These are phyloP conservation scores for Trachurus trachurus DNA, from an alignment of 2,797 vertebrate species.

Conservation along the genomic window DNA sequence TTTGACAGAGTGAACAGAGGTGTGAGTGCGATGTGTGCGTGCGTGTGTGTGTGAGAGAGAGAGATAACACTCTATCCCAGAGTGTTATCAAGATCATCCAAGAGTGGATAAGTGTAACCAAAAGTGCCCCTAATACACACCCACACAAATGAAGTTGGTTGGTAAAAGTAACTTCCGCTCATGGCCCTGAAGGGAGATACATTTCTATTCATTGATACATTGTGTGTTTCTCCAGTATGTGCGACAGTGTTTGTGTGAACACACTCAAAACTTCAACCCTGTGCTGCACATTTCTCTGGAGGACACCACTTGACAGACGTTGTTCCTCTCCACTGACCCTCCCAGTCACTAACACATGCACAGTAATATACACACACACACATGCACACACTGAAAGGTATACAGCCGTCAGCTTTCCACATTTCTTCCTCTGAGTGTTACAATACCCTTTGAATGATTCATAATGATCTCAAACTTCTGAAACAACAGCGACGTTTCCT, in stretches of 20 bases:
- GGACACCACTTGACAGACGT: slow-evolving; percentile 31
- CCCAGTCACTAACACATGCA: slow-evolving; percentile 22
- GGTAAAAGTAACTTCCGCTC: slow-evolving; percentile 52
- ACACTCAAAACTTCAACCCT: slow-evolving; percentile 14
- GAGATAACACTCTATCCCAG: slow-evolving; percentile 22
- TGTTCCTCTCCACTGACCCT: slow-evolving; percentile 26
- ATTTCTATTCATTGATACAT: slow-evolving; percentile 50
- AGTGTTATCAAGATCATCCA: slow-evolving; percentile 51
- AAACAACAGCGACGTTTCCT: slow-evolving; percentile 29
- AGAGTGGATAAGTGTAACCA: slow-evolving; percentile 66
- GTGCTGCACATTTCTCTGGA: slow-evolving; percentile 14
- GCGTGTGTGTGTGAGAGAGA: neutral
- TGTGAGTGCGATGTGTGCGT: slow-evolving; percentile 1
- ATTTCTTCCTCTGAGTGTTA: slow-evolving; percentile 21
- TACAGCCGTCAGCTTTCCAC: slow-evolving; percentile 9
- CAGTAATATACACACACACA: neutral
- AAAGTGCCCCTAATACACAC: slow-evolving; percentile 37
- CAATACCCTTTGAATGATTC: slow-evolving; percentile 39
- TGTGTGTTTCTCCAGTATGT: slow-evolving; percentile 16
- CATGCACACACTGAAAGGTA: neutral
- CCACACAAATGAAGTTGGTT: slow-evolving; percentile 39
- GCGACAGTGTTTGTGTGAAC: slow-evolving; percentile 19
- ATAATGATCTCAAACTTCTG: slow-evolving; percentile 32
- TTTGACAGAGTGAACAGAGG: slow-evolving; percentile 27
- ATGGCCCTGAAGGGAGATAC: slow-evolving; percentile 26